Evolutionary conservation across 2,113 vertebrate species (phyloP), one percentile per base, ranked within the genome.

Genomic region (Nothocercus julius): DNA sequence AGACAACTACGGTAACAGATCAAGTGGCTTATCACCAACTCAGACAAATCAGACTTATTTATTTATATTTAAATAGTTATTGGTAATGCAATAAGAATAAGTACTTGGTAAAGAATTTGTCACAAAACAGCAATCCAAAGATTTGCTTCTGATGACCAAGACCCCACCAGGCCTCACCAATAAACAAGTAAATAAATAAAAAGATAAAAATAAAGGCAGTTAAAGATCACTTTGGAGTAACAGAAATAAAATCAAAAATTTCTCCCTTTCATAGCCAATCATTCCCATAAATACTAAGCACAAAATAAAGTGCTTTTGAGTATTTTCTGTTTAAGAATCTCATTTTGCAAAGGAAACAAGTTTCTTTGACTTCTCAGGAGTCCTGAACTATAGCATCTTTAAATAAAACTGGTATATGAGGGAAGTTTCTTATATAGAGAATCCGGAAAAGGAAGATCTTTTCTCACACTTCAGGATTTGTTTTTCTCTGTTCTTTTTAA

Each of bases 1-100:
- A n/a, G n/a, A n/a, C n/a, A 44, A 45, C 4, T 0, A 2, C 7
- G 36, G 56, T 22, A 38, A 38, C 20, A 5, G 6, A n/a, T 6
- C 19, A 73, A 68, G 25, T 34, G 17, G 62, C 20, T 70, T 32
- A 28, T 8, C 20, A 19, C 9, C 79, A 16, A 4, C 62, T 49
- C 8, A 62, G 12, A 3, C 51, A 61, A 64, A 56, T 27, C 7
- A 62, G 36, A 30, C 17, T 42, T 56, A 20, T 1, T 24, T 4
- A 34, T 38, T 8, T 11, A 27, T 2, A 34, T 17, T 73, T 62
- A 67, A 87, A 47, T 3, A 56, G 7, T 16, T 42, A 8, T 67
- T 40, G 73, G n/a, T 19, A 67, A 32, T 19, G 27, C 7, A 45
- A 13, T 17, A 70, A 40, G 20, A 72, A 44, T 13, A 74, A 2